Evolutionary conservation across 2,888 invertebrate species (phyloP), one percentile per base, ranked within the genome.

Genomic region (Tetropium fuscum): DNA sequence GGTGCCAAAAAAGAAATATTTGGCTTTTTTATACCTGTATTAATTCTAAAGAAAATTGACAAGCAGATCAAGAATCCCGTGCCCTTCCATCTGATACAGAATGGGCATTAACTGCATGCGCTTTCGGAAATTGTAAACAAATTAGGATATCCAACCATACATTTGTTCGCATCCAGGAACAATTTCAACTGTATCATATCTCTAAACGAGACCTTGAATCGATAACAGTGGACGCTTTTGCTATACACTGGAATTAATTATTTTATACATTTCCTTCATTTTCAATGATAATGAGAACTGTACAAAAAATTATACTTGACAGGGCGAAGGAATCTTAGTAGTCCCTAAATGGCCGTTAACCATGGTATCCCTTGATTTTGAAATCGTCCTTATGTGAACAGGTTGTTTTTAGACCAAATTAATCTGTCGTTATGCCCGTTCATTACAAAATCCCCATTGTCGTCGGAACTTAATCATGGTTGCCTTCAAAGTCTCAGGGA

Each of bases 181-280:
- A 62, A 36, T 18, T 18, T 16, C 18, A 36, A 36, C 8, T 54
- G 13, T 59, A 15, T 43, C 60, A 10, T 60, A 49, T 53, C 36
- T 34, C 20, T 16, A n/a, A n/a, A n/a, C n/a, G 27, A 48, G 58
- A 55, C 30, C 54, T 43, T 3, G 19, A 25, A 16, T 20, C 58
- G 7, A 25, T 27, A 8, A 32, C 27, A 27, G 40, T 51, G 6
- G 62, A 59, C 27, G 59, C 49, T 34, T 60, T 62, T 45, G 59
- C 59, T 1, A 38, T 62, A 43, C 19, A 18, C 2, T 59, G 62
- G 62, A 47, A 34, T 11, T 6, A 56, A 5, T 54, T 11, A 11
- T 59, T 63, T 49, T 63, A 63, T 55, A 51, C 62, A n/a, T 62
- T 62, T 27, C 55, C 54, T 15, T 59, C 59, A 10, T 62, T 60